A percentile compares a stretch with the other conserved stretches of the same genome.
Evolutionary conservation across 1,140 invertebrate species (phyloP).

Genomic region (Scylla paramamosain): DNA sequence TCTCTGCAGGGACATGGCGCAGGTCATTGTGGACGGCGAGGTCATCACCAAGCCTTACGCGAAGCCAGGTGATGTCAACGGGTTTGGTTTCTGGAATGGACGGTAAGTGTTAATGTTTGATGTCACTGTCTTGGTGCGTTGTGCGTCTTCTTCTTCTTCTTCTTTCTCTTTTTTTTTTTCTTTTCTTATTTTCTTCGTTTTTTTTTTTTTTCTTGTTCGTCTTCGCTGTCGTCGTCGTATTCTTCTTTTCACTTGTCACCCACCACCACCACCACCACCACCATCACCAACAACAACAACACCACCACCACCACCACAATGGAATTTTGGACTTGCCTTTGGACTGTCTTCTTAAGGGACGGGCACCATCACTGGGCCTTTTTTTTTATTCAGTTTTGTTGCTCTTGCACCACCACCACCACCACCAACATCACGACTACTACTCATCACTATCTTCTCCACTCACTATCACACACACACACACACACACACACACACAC

Average conservation of each 20-base stretch:
- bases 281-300: too few species aligned
- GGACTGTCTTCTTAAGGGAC: too few species aligned
- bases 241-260: too few species aligned
- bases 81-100: conserved; percentile 81
- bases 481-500: conserved; percentile 20
- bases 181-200: neutral
- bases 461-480: neutral
- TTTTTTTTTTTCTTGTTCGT: neutral
- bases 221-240: too few species aligned
- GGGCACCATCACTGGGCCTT: too few species aligned
- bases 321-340: too few species aligned
- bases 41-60: conserved; percentile 79
- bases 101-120: conserved; percentile 78
- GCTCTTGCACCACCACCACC: too few species aligned
- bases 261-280: too few species aligned
- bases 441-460: neutral
- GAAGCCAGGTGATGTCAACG: conserved; percentile 78
- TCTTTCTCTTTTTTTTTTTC: neutral
- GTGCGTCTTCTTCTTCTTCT: neutral
- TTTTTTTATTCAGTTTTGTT: too few species aligned
- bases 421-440: too few species aligned
- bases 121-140: neutral
- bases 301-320: too few species aligned
- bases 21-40: conserved; percentile 81
- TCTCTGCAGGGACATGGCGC: conserved; percentile 81